These are phyloP conservation scores for Argyresthia albistria DNA, from an alignment of 2,888 invertebrate species.

Conservation along the genomic window DNA sequence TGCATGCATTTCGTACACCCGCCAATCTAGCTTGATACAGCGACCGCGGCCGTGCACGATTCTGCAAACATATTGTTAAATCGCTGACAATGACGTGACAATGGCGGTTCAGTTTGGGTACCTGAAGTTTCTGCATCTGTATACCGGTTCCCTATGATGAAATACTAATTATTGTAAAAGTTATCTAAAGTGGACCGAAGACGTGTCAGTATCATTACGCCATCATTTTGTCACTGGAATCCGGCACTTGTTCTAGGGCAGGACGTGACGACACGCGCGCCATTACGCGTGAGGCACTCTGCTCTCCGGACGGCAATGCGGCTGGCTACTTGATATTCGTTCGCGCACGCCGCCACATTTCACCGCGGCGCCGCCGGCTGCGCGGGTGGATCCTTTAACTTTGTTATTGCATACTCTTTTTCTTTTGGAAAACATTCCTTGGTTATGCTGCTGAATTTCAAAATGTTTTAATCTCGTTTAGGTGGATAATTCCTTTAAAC, in stretches of 20 bases:
- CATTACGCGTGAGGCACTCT: constrained; percentile 33
- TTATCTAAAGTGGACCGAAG: too few species aligned
- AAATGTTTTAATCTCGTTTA: constrained; percentile 18
- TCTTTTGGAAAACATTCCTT: constrained; percentile 25
- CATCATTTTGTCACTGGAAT: too few species aligned
- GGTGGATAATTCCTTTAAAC: not conserved
- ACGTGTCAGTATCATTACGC: too few species aligned
- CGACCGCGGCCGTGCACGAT: constrained; percentile 15
- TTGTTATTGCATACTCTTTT: constrained; percentile 46
- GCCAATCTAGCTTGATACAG: constrained; percentile 1
- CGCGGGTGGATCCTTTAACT: constrained; percentile 40
- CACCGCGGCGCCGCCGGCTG: constrained; percentile 49
- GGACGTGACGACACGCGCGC: constrained; percentile 53
- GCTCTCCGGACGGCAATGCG: not conserved
- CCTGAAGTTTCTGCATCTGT: too few species aligned
- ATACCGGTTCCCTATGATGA: too few species aligned
- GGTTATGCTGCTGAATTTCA: constrained; percentile 26
- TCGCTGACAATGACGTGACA: too few species aligned
- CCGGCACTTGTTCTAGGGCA: constrained; percentile 7
- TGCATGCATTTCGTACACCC: constrained; percentile 1
- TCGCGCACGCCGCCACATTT: constrained; percentile 45
- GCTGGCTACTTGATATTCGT: constrained; percentile 49
- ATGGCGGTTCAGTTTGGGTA: too few species aligned
- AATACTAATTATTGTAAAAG: too few species aligned
- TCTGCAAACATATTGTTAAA: too few species aligned